Evolutionary conservation across 2,113 vertebrate genomes (phyloP).

Genomic region (Jaculus jaculus): DNA sequence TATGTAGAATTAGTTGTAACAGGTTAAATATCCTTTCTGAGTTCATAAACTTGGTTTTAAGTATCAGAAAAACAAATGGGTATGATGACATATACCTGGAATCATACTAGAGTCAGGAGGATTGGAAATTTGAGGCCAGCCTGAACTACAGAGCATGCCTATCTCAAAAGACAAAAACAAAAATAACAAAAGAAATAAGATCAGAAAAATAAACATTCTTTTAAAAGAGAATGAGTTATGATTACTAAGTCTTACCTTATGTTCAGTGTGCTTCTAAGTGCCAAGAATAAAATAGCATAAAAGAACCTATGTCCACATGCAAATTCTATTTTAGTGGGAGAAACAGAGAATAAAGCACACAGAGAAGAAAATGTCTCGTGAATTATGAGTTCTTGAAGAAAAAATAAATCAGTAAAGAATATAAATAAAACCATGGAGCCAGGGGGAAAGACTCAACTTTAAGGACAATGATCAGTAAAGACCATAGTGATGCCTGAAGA

Average conservation of each 20-base stretch:
- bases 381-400: not conserved
- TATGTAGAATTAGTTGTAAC: not conserved
- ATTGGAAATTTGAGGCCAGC: not conserved
- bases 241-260: not conserved
- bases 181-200: not conserved
- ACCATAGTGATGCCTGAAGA: not conserved
- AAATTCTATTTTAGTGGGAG: not conserved
- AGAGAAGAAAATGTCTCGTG: not conserved
- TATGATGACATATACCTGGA: not conserved
- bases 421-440: not conserved
- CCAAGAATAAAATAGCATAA: not conserved
- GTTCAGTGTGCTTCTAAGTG: not conserved
- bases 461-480: slow-evolving; percentile 28
- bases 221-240: not conserved
- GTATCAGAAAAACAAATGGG: not conserved
- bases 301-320: not conserved
- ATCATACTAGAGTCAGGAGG: not conserved
- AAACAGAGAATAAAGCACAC: not conserved
- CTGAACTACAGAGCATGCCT: not conserved
- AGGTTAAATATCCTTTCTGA: not conserved
- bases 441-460: not conserved
- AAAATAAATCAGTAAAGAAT: not conserved
- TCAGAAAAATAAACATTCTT: not conserved
- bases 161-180: no score
- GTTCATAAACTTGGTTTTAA: not conserved